Evolutionary conservation across 2,888 invertebrate genomes (phyloP), one percentile per base, ranked within the genome.

Genomic region (Tiphia femorata): DNA sequence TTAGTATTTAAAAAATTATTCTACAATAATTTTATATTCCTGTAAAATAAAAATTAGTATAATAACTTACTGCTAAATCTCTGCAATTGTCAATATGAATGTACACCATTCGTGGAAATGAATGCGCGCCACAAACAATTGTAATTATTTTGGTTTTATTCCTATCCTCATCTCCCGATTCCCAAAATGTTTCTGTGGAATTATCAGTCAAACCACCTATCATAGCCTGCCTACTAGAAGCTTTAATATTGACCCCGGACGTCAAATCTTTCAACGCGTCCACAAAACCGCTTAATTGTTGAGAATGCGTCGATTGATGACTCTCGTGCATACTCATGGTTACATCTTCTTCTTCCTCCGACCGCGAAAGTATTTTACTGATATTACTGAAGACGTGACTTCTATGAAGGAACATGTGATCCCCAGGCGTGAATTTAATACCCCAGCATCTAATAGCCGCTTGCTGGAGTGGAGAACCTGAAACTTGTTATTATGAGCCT

Each of bases 141-240:
- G 92, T 93, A 20, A 96, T 88, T 74, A 91, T 91, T 84, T 97
- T 97, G 19, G 94, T 91, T 82, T 96, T 95, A 82, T 96, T 96
- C 53, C 94, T 87, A 84, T 98, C 98, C 78, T 98, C 98, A 75
- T 98, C 98, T 0, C 97, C 97, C 29, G 97, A 97, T 85, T 98
- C 98, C 98, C 98, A 98, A 85, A 98, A 98, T 0, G 98, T 98
- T 83, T 98, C 98, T 0, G 97, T 97, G 3, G 96, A 96, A 74
- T 93, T 93, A 81, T 98, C 98, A 0, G 92, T 93, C 12, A 98
- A 86, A 65, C 96, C 96, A 1, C 92, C 93, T 2, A 95, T 91
- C 95, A 98, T 96, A 5, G 96, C 97, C 76, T 93, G 95, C 0
- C 98, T 88, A 65, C 97, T 97, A 0, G 97, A 97, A 0, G 96